phyloP scores from a whole-genome alignment of 2,113 vertebrate genomes.

The Anarrhichthys ocellatus region DNA sequence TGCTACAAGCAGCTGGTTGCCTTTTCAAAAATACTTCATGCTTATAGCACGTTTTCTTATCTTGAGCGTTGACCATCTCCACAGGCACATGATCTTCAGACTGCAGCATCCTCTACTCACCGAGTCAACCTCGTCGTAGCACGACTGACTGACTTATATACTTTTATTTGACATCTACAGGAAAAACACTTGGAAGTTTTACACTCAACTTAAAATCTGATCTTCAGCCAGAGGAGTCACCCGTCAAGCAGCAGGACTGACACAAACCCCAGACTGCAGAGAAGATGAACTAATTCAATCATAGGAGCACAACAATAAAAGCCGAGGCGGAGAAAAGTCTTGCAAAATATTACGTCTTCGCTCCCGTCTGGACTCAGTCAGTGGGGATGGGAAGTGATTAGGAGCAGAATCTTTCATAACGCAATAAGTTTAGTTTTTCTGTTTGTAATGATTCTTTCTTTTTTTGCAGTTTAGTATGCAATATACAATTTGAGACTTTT shows the following conservation, averaged over 20 bases:
- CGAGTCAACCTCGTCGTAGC: background rate
- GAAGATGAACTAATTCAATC: background rate
- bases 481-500: background rate
- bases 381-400: background rate
- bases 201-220: background rate
- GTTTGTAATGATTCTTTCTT: background rate
- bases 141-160: background rate
- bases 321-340: background rate
- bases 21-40: background rate
- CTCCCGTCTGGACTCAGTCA: background rate
- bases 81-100: background rate
- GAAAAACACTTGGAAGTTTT: background rate
- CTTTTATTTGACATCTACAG: background rate
- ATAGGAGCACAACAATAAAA: background rate
- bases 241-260: conserved; percentile 6
- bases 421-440: background rate
- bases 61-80: background rate
- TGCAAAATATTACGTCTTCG: background rate
- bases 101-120: background rate
- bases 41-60: background rate
- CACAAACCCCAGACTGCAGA: background rate
- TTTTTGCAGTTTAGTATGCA: background rate
- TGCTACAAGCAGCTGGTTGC: background rate
- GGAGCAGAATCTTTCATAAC: background rate
- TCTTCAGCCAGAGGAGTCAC: conserved; percentile 3